A percentile compares a stretch with the other conserved stretches of the same genome.
Evolutionary conservation across 92 coral and sea anemone genomes (phyloP).

Genomic region (Parazoanthus swiftii): DNA sequence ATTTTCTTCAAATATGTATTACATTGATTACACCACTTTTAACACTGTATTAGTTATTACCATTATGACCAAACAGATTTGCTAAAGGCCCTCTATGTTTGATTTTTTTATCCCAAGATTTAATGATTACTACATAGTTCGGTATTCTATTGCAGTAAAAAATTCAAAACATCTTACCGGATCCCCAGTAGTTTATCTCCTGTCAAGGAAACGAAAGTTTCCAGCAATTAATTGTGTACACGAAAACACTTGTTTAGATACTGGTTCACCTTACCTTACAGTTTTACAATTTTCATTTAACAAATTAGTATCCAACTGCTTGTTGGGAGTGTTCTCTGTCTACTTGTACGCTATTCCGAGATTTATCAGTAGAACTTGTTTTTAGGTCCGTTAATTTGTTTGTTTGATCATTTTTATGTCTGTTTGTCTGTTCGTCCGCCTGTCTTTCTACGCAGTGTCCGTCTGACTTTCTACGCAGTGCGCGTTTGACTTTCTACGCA

Average conservation of each 20-base stretch:
- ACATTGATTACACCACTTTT: background rate
- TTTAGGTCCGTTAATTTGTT: no score
- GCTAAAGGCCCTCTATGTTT: background rate
- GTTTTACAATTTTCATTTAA: no score
- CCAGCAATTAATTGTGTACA: slow-evolving; percentile 2
- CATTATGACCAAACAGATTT: no score
- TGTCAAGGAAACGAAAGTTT: slow-evolving; percentile 25
- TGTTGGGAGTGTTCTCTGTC: no score
- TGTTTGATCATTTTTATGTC: no score
- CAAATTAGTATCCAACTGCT: background rate
- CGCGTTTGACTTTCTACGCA: no score
- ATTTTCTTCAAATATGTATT: no score
- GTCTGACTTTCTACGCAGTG: no score
- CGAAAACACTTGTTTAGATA: background rate
- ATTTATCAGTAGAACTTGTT: no score
- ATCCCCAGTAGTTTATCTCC: slow-evolving; percentile 80
- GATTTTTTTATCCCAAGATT: background rate
- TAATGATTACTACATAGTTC: background rate
- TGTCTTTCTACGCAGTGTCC: no score
- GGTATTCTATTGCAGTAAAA: background rate
- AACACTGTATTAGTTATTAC: background rate
- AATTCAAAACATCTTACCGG: slow-evolving; percentile 56
- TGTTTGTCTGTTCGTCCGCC: no score
- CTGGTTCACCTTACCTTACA: background rate
- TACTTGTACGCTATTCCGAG: no score